phyloP scores from a whole-genome alignment of 1,140 invertebrate species.

The Heliothis subflexa region DNA sequence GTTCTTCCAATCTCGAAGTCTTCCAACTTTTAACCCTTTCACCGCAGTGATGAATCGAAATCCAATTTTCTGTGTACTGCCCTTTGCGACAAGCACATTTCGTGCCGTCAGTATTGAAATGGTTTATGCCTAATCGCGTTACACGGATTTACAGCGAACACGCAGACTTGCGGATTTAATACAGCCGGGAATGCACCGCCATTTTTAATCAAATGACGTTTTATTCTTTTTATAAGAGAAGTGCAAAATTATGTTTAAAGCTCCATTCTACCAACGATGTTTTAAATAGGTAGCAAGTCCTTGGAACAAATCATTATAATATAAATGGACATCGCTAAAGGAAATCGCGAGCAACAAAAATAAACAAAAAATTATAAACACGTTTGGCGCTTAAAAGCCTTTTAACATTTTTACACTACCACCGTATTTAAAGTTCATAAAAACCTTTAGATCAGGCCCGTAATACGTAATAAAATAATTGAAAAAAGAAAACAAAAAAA shows the following conservation, averaged over 20 bases:
- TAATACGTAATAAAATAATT: constrained; percentile 13
- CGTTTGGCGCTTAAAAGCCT: constrained; percentile 37
- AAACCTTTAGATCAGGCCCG: constrained; percentile 7
- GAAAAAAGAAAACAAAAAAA: background rate
- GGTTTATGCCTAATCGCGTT: constrained; percentile 51
- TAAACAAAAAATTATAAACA: constrained; percentile 16
- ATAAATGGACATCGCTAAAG: constrained; percentile 11
- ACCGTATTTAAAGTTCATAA: constrained; percentile 7
- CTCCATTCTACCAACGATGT: background rate
- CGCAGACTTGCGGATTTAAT: constrained; percentile 34
- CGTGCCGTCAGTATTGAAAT: constrained; percentile 48
- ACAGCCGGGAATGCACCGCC: constrained; percentile 12
- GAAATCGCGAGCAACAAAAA: constrained; percentile 41
- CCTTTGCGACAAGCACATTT: constrained; percentile 45
- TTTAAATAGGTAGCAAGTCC: constrained; percentile 19
- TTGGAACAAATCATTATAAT: constrained; percentile 26
- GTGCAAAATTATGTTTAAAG: background rate
- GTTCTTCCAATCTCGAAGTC: constrained; percentile 16
- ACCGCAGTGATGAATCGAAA: constrained; percentile 53
- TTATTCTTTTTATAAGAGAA: constrained; percentile 8
- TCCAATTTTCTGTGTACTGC: constrained; percentile 53
- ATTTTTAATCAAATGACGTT: constrained; percentile 35
- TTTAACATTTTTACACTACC: constrained; percentile 21
- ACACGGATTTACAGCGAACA: constrained; percentile 49
- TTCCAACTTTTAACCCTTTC: constrained; percentile 45